These are phyloP conservation scores for Drosophila basisetae DNA, from an alignment of 2,888 invertebrate species.

Conservation along the genomic window DNA sequence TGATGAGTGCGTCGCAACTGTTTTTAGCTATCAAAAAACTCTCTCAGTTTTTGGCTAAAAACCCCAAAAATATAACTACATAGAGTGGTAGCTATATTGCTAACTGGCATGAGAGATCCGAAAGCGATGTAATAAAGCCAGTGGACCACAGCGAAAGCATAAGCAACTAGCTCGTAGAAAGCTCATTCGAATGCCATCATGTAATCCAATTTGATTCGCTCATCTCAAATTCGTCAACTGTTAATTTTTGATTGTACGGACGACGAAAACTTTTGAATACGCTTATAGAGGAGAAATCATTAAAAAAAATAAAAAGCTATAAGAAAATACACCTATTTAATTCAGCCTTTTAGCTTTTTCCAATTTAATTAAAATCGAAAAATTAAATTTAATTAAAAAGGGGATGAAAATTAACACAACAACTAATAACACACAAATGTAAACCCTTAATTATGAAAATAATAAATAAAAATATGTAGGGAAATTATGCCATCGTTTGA, in stretches of 20 bases:
- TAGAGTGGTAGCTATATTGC: background rate
- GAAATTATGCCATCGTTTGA: background rate
- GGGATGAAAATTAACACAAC: background rate
- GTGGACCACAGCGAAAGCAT: conserved; percentile 50
- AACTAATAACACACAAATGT: background rate
- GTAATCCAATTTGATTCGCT: conserved; percentile 34
- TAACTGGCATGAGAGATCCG: background rate
- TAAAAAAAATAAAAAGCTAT: background rate
- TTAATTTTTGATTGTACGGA: conserved; percentile 17
- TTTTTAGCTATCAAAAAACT: conserved; percentile 74
- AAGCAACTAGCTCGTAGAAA: conserved; percentile 19
- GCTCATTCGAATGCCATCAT: conserved; percentile 3
- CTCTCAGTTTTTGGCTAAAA: conserved; percentile 66
- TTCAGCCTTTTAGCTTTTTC: too few relatives aligned
- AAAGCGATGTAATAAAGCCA: conserved; percentile 61
- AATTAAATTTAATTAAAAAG: too few relatives aligned
- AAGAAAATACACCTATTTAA: too few relatives aligned
- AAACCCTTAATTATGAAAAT: background rate
- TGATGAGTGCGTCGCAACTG: conserved; percentile 63
- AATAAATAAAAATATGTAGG: background rate
- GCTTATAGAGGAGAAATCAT: too few relatives aligned
- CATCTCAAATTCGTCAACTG: conserved; percentile 22
- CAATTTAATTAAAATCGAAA: too few relatives aligned
- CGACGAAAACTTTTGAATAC: background rate
- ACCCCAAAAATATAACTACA: conserved; percentile 22